Base-by-base conservation (phyloP, 2,113 vertebrate species). In the Thymallus thymallus region DNA sequence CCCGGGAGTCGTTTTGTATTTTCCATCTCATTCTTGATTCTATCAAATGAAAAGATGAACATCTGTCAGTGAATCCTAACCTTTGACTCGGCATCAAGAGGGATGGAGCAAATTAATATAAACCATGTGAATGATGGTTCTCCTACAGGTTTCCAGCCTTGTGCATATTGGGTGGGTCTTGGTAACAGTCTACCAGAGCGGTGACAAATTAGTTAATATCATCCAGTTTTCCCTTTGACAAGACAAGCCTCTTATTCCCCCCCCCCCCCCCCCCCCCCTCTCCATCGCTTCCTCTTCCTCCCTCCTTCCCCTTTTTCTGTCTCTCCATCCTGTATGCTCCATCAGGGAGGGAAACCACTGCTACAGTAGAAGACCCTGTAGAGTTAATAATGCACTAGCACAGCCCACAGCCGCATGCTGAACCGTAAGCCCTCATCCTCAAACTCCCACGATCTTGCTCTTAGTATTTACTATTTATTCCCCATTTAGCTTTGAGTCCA, bases 161-260 rank as follows among this genome's bases (percentile, higher is more conserved):
- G 76, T 88, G 81, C 80, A 79, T 74, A 86, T 81, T 75, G 61
- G 67, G 80, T 77, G 35, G 69, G 69, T 66, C 64, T 69, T 84
- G 56, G 68, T 84, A 73, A 69, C 76, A 73, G 62, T 80, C 72
- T 80, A 76, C 73, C 66, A 81, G 72, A 63, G 76, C 66, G 71
- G 74, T 87, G 79, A 86, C 77, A 81, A 78, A 88, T 84, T 73
- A 82, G 72, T 85, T 84, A 76, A 79, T 80, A 82, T 87, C 48
- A 51, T 51, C 48, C 48, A 14, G 13, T 16, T 66, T 29, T 5
- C 64, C 29, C 26, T 12, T 30, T 30, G 14, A 18, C 29, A 13
- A 16, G 4, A 1, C 30, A 18, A 16, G 7, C 9, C 30, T 4
- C 23, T 20, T 13, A 16, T 13, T 63, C 61, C 30, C 56, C 13